These are phyloP conservation scores for Hemitrygon akajei DNA, from an alignment of 2,797 vertebrate species.

Conservation along the genomic window DNA sequence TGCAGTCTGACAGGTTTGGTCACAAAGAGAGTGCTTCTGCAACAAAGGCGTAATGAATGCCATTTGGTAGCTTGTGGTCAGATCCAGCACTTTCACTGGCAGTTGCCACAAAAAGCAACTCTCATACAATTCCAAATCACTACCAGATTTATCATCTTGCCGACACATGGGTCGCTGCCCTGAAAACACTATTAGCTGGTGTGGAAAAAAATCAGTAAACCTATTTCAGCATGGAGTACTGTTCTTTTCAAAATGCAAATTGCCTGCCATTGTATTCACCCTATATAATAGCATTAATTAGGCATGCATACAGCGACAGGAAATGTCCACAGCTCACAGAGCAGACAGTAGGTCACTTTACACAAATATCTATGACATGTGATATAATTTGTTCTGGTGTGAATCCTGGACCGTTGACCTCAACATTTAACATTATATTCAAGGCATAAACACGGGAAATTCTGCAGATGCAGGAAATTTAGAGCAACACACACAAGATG, in stretches of 20 bases:
- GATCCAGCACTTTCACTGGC: conserved; percentile 44
- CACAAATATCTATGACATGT: conserved; percentile 32
- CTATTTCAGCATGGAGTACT: conserved; percentile 40
- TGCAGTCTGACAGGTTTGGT: conserved; percentile 48
- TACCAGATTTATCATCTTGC: conserved; percentile 66
- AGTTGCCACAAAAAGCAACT: conserved; percentile 46
- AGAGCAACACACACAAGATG: no score
- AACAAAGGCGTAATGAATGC: conserved; percentile 57
- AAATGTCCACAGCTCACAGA: conserved; percentile 36
- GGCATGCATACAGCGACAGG: conserved; percentile 38
- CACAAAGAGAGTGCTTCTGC: conserved; percentile 50
- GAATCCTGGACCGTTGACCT: conserved; percentile 24
- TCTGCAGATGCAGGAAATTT: no score
- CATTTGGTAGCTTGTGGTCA: conserved; percentile 47
- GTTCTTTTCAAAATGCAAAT: conserved; percentile 61
- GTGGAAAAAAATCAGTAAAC: conserved; percentile 48
- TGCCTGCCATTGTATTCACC: conserved; percentile 51
- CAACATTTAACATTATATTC: conserved; percentile 27
- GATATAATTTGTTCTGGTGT: conserved; percentile 36
- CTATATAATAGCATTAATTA: conserved; percentile 40
- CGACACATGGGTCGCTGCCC: conserved; percentile 44
- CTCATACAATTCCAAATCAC: conserved; percentile 51
- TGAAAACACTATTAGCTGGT: conserved; percentile 52
- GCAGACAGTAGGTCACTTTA: conserved; percentile 37
- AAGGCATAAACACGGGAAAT: no score